These are phyloP conservation scores for Mustela erminea DNA, from an alignment of 2,797 vertebrate genomes.

Conservation along the genomic window DNA sequence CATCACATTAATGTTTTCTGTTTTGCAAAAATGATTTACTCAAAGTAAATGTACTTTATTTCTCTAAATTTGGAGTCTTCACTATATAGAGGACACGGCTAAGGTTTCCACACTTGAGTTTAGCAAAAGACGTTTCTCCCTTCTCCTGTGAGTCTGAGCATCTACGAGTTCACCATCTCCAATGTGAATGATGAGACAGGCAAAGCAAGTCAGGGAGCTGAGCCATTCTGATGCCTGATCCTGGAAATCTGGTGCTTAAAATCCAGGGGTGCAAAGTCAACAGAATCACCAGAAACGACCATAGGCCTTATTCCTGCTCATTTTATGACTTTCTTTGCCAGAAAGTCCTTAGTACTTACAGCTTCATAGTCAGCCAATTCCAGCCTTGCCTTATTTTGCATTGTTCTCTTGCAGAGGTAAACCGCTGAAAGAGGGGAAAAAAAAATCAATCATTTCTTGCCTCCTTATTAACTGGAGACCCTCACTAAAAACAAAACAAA, in stretches of 20 bases:
- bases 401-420: slow-evolving; percentile 99
- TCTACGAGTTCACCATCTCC: background rate
- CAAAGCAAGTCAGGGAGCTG: background rate
- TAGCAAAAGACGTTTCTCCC: background rate
- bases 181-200: background rate
- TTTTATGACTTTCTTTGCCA: background rate
- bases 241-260: background rate
- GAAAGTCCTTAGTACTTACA: slow-evolving; percentile 89
- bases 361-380: slow-evolving; percentile 99
- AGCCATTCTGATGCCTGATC: background rate
- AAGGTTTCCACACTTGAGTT: background rate
- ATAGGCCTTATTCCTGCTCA: background rate
- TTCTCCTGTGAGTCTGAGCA: background rate
- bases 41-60: background rate
- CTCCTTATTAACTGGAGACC: slow-evolving; percentile 42
- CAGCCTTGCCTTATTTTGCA: slow-evolving; percentile 99
- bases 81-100: background rate
- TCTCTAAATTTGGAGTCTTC: background rate
- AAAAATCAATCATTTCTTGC: slow-evolving; percentile 70
- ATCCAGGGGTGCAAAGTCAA: background rate
- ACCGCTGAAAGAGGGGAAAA: slow-evolving; percentile 91
- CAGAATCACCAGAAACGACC: background rate
- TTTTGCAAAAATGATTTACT: background rate
- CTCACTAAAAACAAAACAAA: slow-evolving; percentile 61
- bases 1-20: background rate